Conservation (phyloP, 2,888 invertebrate species). For the Noctua janthina region DNA sequence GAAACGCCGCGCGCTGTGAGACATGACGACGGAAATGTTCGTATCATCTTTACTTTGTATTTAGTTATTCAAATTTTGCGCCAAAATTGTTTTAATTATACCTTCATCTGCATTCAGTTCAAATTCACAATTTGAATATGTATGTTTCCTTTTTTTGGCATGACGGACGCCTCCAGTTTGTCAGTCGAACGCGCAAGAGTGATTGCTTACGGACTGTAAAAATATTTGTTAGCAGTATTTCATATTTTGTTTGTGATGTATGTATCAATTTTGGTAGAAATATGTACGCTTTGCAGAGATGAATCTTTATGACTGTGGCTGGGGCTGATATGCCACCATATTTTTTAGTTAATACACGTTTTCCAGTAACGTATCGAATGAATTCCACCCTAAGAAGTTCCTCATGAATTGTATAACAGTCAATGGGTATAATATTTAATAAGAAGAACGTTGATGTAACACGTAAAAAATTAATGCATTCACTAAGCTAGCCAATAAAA, state of each 20-base stretch:
- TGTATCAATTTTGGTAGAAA: conserved; percentile 47
- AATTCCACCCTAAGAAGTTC: neutral
- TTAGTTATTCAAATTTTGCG: conserved; percentile 7
- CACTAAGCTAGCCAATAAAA: conserved; percentile 71
- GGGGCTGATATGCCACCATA: neutral
- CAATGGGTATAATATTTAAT: conserved; percentile 72
- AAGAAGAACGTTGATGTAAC: conserved; percentile 66
- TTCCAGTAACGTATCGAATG: neutral
- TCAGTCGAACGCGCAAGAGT: conserved; percentile 48
- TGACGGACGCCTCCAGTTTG: conserved; percentile 50
- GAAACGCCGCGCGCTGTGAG: conserved; percentile 63
- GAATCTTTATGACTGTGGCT: conserved; percentile 39
- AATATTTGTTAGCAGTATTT: conserved; percentile 60
- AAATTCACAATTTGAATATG: conserved; percentile 48
- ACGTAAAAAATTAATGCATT: conserved; percentile 74
- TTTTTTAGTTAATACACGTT: neutral
- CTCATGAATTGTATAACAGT: conserved; percentile 61
- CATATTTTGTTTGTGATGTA: conserved; percentile 54
- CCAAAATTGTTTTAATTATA: conserved; percentile 25
- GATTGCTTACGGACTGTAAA: conserved; percentile 55
- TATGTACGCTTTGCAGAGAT: conserved; percentile 40
- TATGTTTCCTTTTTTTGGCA: conserved; percentile 32
- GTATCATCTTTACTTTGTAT: conserved; percentile 40
- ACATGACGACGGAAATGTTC: conserved; percentile 41
- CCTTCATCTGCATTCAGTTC: conserved; percentile 33